Evolutionary conservation across 1,140 invertebrate genomes (phyloP).

Genomic region (Saccostrea glomerata): DNA sequence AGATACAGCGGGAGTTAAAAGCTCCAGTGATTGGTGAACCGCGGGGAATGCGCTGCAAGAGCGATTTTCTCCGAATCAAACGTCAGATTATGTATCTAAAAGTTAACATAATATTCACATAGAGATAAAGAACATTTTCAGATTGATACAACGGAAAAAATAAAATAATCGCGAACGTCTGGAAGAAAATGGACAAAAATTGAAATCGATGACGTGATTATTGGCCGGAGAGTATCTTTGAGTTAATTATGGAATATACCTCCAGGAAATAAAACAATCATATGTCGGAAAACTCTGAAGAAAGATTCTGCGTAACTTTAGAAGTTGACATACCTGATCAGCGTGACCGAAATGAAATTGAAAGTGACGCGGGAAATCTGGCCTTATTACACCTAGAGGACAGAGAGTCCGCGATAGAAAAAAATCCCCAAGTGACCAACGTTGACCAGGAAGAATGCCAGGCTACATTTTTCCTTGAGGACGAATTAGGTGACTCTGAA

Average conservation of each 20-base stretch:
- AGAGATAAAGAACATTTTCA: conserved; percentile 34
- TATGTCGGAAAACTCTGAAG: conserved; percentile 16
- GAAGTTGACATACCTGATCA: not conserved
- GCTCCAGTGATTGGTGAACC: conserved; percentile 28
- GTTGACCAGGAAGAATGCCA: not conserved
- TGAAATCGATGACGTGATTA: not conserved
- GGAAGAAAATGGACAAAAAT: conserved; percentile 8
- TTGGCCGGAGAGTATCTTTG: not conserved
- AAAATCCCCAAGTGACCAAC: not conserved
- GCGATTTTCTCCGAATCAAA: conserved; percentile 33
- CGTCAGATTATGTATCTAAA: conserved; percentile 29
- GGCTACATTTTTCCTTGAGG: not conserved
- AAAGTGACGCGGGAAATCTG: conserved; percentile 15
- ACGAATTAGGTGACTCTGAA: not conserved
- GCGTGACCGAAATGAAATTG: conserved; percentile 22
- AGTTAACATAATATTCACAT: conserved; percentile 38
- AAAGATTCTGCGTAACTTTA: conserved; percentile 5
- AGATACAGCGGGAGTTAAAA: conserved; percentile 33
- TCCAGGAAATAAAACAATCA: not conserved
- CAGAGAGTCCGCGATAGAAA: not conserved
- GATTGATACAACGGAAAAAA: not conserved
- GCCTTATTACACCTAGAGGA: conserved; percentile 23
- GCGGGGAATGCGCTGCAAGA: conserved; percentile 33
- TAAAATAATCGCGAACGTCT: not conserved
- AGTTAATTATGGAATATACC: not conserved